Evolutionary conservation across 2,888 invertebrate species (phyloP).

Genomic region (Sphaerophoria rueppellii): DNA sequence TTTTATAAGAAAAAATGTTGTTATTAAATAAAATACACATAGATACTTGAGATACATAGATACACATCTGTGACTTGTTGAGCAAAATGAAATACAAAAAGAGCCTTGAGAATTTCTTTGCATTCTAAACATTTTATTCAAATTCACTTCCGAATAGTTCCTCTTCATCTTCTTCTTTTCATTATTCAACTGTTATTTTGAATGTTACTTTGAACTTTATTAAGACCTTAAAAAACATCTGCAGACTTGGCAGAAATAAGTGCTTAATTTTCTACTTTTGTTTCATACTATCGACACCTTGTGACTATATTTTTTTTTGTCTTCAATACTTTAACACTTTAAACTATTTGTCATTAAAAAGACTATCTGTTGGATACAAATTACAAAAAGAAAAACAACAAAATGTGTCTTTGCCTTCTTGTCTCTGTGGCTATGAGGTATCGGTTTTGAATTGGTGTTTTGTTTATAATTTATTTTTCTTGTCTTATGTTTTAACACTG

Average conservation of each 20-base stretch:
- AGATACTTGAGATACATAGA: constrained; percentile 27
- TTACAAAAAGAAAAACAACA: constrained; percentile 16
- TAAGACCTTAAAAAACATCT: constrained; percentile 13
- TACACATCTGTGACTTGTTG: constrained; percentile 32
- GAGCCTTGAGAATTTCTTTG: constrained; percentile 59
- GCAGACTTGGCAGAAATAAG: constrained; percentile 45
- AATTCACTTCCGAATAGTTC: constrained; percentile 52
- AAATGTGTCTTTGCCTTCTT: constrained; percentile 51
- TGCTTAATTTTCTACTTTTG: constrained; percentile 29
- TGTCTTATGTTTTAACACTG: neutral
- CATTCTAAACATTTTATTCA: constrained; percentile 6
- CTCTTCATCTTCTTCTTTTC: constrained; percentile 16
- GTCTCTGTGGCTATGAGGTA: constrained; percentile 60
- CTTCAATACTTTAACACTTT: constrained; percentile 43
- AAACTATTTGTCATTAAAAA: constrained; percentile 46
- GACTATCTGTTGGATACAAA: constrained; percentile 39
- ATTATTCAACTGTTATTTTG: constrained; percentile 16
- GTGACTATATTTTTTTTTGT: constrained; percentile 24
- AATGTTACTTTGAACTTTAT: constrained; percentile 13
- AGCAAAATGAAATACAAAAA: constrained; percentile 16
- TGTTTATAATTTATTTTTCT: constrained; percentile 36
- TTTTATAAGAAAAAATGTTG: constrained; percentile 39
- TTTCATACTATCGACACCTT: constrained; percentile 5
- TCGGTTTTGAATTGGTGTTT: constrained; percentile 58
- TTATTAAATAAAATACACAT: constrained; percentile 44